Evolutionary conservation across 2,888 invertebrate genomes (phyloP), one percentile per base, ranked within the genome.

Genomic region (Diloba caeruleocephala): DNA sequence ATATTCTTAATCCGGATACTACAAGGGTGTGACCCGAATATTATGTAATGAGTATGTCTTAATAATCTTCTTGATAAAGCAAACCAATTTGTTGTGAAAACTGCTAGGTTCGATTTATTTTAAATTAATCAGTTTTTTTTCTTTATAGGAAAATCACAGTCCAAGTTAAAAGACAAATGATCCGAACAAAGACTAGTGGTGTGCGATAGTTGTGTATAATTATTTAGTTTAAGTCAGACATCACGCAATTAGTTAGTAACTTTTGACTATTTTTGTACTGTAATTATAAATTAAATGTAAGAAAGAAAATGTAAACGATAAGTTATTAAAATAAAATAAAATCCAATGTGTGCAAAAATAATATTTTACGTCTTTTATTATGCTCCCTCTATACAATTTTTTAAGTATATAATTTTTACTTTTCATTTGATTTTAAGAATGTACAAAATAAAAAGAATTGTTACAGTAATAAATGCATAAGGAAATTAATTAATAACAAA

Each of bases 141-240:
- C 28, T 66, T 89, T 86, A 10, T 91, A 93, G 92, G 90, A 70
- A 88, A 90, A 84, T 84, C 91, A 81, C 90, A 89, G 73, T 85
- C 79, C 32, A 93, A 93, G 72, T 77, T 92, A 80, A 93, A 93
- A 76, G 88, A 89, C 26, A 90, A 90, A 70, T 92, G 70, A 85
- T 66, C 41, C 49, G 41, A 58, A 76, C 65, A 77, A 77, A 79
- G 77, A 84, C 78, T 82, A 78, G 62, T 71, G 73, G 42, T 76
- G 73, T 81, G 71, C 66, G 72, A 60, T 55, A 78, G 64, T 67
- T 49, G 21, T 58, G 61, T 71, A 61, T 63, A 68, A 66, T 71
- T 63, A 57, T 58, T 59, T 79, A 80, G 71, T 67, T 73, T 73
- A 81, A 85, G 82, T 59, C 74, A 78, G 78, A 85, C 86, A 87